A percentile compares a stretch with the other conserved stretches of the same genome.
phyloP scores from a whole-genome alignment of 2,797 vertebrate genomes.

The Takifugu ocellatus region DNA sequence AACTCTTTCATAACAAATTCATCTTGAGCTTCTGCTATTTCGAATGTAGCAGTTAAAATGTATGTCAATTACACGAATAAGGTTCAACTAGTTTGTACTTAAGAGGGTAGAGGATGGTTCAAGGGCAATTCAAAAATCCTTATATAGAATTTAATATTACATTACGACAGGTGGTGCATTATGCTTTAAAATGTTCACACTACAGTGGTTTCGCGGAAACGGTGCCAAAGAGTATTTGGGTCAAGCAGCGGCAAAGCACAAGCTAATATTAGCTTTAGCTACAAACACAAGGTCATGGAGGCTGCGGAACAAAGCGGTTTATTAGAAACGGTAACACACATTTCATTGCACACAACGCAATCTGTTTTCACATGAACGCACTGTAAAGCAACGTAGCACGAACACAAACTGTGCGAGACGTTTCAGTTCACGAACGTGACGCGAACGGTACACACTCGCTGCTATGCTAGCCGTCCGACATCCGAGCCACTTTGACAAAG shows the following conservation, averaged over 20 bases:
- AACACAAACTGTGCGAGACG: no score
- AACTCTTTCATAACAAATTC: not conserved
- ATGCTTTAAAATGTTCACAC: no score
- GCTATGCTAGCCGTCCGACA: slow-evolving; percentile 34
- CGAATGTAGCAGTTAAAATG: not conserved
- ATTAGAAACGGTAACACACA: no score
- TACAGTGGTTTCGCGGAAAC: no score
- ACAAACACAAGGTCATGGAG: slow-evolving; percentile 70
- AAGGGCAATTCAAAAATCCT: not conserved
- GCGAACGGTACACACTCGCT: not conserved
- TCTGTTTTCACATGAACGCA: not conserved
- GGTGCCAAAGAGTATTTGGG: no score
- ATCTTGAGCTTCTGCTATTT: no score
- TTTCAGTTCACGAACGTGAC: not conserved
- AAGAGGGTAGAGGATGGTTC: not conserved
- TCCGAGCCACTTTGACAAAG: slow-evolving; percentile 46
- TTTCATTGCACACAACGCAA: not conserved
- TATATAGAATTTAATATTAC: not conserved
- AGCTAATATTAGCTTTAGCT: slow-evolving; percentile 51
- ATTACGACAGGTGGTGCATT: no score
- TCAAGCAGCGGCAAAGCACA: not conserved
- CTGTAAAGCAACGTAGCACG: fast-evolving
- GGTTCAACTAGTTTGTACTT: not conserved
- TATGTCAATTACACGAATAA: not conserved
- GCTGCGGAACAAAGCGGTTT: not conserved